Conservation (phyloP, 2,113 vertebrate species). For the Piliocolobus tephrosceles region DNA sequence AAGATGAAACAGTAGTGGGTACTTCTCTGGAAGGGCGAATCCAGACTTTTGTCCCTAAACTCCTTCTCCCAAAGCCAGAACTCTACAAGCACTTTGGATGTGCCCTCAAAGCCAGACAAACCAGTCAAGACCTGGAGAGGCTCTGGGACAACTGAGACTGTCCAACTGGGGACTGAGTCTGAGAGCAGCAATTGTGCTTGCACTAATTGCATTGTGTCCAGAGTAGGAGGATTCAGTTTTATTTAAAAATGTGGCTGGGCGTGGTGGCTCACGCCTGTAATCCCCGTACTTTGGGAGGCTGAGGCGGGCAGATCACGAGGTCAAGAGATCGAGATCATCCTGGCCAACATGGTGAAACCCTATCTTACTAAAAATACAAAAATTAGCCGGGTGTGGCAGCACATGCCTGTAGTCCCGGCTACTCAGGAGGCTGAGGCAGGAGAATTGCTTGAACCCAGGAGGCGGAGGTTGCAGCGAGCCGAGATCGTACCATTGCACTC, state of each 20-base stretch:
- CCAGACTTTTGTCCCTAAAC: not conserved
- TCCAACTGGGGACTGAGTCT: not conserved
- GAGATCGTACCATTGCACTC: no score
- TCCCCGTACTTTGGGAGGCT: no score
- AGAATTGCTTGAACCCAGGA: no score
- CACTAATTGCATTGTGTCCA: rapidly evolving
- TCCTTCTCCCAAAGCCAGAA: not conserved
- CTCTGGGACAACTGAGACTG: rapidly evolving
- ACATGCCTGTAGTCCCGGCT: no score
- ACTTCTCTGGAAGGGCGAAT: not conserved
- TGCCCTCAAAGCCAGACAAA: not conserved
- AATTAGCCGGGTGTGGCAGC: no score
- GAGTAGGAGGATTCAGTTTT: not conserved
- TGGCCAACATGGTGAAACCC: no score
- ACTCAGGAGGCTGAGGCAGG: no score
- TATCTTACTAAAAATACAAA: no score
- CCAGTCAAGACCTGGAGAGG: not conserved
- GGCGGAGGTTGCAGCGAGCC: no score
- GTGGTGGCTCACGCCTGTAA: no score
- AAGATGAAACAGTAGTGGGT: not conserved
- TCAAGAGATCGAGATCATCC: no score
- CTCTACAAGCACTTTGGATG: not conserved
- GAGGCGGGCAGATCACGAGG: no score
- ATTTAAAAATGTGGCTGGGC: not conserved
- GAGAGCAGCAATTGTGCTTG: not conserved